Base-by-base conservation (phyloP, 1,140 invertebrate species). In the Steinernema khuongi region DNA sequence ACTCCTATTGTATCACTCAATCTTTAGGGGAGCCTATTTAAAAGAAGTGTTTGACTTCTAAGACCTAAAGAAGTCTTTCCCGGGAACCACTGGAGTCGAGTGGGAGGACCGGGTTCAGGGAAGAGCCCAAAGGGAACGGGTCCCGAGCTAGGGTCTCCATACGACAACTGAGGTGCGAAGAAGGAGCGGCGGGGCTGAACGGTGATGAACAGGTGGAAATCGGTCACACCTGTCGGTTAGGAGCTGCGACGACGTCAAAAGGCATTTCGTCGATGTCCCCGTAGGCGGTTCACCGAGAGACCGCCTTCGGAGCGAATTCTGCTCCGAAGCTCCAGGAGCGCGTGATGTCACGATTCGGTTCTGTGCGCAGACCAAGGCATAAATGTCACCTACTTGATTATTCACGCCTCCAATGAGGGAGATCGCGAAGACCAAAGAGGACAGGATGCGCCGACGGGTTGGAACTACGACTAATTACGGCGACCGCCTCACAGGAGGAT, bases 371-470 rank as follows among this genome's bases (percentile, higher is more conserved):
- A 11, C 36, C 50, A 22, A 26, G 50, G 50, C 50, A 60, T 60
- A 60, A 60, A 60, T 60, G 50, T 60, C 50, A 60, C 50, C 50
- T 60, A 60, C 50, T 60, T 22, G 7, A 60, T 60, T 60, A 60
- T 60, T 60, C 50, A 60, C 50, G 50, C 50, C 50, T 60, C 50
- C 50, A 60, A 60, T 60, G 7, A 22, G 50, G 22, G 50, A 60
- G 50, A 60, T 7, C 2, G 19, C 50, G 50, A 7, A 60, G 50
- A 41, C 36, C 36, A 41, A 41, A 41, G n/a, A 41, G 36, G n/a
- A n/a, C 36, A 7, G 7, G 50, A 60, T 11, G 22, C 14, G 50
- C 11, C 14, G 50, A 7, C 14, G 2, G 22, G 50, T 14, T 4
- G 14, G 22, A 22, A 60, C 26, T 60, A 60, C 7, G 50, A 60